phyloP scores from a whole-genome alignment of 2,113 vertebrate genomes.

The Sitta europaea region DNA sequence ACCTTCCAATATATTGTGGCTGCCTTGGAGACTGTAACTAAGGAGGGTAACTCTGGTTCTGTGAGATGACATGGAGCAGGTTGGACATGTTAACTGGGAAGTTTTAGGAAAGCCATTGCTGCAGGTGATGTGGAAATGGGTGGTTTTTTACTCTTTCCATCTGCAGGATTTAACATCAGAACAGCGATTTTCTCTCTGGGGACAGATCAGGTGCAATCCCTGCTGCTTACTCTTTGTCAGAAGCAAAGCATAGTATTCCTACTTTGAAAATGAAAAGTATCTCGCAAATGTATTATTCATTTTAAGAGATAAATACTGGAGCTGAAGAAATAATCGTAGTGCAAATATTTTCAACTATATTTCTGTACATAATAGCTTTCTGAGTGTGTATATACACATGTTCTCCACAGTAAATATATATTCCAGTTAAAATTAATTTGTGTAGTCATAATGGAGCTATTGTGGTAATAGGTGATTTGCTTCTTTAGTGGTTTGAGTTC shows the following conservation, averaged over 20 bases:
- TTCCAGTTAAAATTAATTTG: not conserved
- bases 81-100: not conserved
- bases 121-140: not conserved
- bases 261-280: not conserved
- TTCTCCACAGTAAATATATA: not conserved
- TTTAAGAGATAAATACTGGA: not conserved
- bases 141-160: not conserved
- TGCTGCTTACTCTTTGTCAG: not conserved
- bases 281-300: not conserved
- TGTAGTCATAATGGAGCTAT: not conserved
- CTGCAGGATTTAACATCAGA: not conserved
- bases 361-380: not conserved
- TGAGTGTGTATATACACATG: not conserved
- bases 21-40: not conserved
- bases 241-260: not conserved
- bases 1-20: not conserved
- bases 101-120: not conserved
- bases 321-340: not conserved
- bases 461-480: not conserved
- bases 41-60: not conserved
- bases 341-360: not conserved
- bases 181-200: not conserved
- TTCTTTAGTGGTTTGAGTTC: not conserved
- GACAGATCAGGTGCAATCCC: not conserved
- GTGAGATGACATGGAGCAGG: not conserved